Conservation (phyloP, 2,113 vertebrate genomes). For the Rostratula benghalensis region DNA sequence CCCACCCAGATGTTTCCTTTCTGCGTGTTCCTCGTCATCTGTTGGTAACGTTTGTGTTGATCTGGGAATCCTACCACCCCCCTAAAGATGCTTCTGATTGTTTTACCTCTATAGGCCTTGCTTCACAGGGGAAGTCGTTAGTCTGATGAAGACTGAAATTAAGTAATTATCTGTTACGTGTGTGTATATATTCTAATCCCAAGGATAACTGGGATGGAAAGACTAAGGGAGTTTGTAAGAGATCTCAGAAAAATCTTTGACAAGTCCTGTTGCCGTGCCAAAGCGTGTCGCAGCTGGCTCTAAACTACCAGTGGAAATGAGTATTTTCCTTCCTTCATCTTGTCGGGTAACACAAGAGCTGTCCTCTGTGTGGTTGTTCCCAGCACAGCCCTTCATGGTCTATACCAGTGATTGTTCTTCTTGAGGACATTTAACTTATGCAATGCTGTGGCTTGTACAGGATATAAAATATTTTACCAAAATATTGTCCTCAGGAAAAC, state of each 20-base stretch:
- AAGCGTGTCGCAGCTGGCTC: slow-evolving; percentile 1
- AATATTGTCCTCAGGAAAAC: slow-evolving; percentile 48
- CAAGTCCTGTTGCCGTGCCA: slow-evolving; percentile 13
- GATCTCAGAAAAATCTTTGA: background rate
- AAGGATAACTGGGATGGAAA: slow-evolving; percentile 25
- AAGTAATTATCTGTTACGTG: background rate
- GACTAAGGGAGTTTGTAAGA: background rate
- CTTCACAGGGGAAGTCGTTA: background rate
- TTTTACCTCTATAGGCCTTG: slow-evolving; percentile 39
- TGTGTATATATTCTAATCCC: background rate
- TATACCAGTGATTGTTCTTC: background rate
- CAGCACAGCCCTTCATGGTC: background rate
- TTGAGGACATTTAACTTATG: slow-evolving; percentile 37
- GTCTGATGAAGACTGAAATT: slow-evolving; percentile 26
- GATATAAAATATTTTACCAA: slow-evolving; percentile 20
- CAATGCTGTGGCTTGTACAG: slow-evolving; percentile 27
- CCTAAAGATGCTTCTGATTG: background rate
- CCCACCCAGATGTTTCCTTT: background rate
- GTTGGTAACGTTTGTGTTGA: background rate
- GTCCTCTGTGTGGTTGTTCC: background rate
- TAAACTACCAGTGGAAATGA: background rate
- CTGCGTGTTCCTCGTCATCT: background rate
- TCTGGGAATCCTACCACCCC: background rate
- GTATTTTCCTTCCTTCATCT: background rate
- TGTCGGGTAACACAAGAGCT: background rate